Evolutionary conservation across 1,140 invertebrate genomes (phyloP).

Genomic region (Macrosteles quadrilineatus): DNA sequence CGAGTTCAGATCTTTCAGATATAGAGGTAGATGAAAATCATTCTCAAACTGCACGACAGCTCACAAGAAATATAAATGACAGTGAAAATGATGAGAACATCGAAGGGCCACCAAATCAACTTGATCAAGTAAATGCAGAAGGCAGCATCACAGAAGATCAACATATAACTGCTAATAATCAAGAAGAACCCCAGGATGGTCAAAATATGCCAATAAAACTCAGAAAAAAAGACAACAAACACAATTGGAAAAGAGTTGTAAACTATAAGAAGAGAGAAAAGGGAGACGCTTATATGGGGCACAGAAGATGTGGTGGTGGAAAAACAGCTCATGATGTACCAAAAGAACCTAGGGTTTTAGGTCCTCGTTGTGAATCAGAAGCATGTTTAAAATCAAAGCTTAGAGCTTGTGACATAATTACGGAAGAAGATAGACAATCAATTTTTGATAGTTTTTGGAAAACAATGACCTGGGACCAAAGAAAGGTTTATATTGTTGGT

Average conservation of each 20-base stretch:
- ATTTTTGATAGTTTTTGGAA: constrained; percentile 17
- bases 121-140: neutral
- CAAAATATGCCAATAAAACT: constrained; percentile 11
- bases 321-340: constrained; percentile 23
- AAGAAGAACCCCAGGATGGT: neutral
- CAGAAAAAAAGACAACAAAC: constrained; percentile 27
- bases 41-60: neutral
- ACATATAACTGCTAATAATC: neutral
- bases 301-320: constrained; percentile 18
- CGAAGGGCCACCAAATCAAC: neutral
- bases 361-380: constrained; percentile 6
- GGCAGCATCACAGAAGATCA: neutral
- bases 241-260: constrained; percentile 18
- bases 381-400: constrained; percentile 22
- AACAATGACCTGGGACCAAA: constrained; percentile 20
- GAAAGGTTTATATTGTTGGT: constrained; percentile 25
- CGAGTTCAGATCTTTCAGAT: neutral
- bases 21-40: neutral
- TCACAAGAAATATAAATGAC: neutral
- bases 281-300: constrained; percentile 25
- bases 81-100: neutral
- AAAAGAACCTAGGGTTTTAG: constrained; percentile 14
- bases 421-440: constrained; percentile 16
- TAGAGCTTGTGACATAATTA: constrained; percentile 16
- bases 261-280: constrained; percentile 20